A percentile compares a stretch with the other conserved stretches of the same genome.
Evolutionary conservation across 1,140 invertebrate genomes (phyloP).

Genomic region (Coboldia fuscipes): DNA sequence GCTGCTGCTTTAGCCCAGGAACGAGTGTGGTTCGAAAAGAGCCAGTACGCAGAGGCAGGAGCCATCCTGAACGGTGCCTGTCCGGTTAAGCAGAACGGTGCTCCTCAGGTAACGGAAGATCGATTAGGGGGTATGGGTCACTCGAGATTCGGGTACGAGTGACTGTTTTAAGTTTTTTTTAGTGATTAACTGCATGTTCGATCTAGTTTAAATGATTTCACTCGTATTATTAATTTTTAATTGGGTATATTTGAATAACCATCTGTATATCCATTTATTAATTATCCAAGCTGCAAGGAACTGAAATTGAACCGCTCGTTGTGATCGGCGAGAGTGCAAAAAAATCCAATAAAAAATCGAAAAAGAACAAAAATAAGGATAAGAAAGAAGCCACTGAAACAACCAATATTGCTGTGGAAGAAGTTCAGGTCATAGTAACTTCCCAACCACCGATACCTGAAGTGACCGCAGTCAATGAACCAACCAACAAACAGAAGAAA

Average conservation of each 20-base stretch:
- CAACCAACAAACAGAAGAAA: neutral
- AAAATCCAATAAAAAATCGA: slow-evolving; percentile 1
- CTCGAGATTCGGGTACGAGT: too few relatives aligned
- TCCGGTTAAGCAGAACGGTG: too few relatives aligned
- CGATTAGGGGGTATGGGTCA: too few relatives aligned
- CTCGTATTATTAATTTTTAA: slow-evolving; percentile 6
- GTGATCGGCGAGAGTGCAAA: neutral
- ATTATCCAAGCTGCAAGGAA: slow-evolving; percentile 14
- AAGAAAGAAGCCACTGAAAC: neutral
- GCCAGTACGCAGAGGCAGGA: slow-evolving; percentile 27
- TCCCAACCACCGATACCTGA: neutral
- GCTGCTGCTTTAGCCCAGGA: slow-evolving; percentile 9
- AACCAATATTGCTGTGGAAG: neutral
- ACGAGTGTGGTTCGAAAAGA: slow-evolving; percentile 30
- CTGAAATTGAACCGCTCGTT: slow-evolving; percentile 4
- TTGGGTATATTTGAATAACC: neutral
- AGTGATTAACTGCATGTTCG: neutral
- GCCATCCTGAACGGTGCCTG: slow-evolving; percentile 26
- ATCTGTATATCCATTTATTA: neutral
- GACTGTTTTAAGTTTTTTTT: neutral
- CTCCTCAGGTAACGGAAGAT: too few relatives aligned
- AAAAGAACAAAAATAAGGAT: slow-evolving; percentile 4
- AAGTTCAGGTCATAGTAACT: neutral
- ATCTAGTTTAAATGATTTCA: neutral
- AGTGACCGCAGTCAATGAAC: neutral